Evolutionary conservation across 1,140 invertebrate species (phyloP).

Genomic region (Brachionus asplanchnoidis): DNA sequence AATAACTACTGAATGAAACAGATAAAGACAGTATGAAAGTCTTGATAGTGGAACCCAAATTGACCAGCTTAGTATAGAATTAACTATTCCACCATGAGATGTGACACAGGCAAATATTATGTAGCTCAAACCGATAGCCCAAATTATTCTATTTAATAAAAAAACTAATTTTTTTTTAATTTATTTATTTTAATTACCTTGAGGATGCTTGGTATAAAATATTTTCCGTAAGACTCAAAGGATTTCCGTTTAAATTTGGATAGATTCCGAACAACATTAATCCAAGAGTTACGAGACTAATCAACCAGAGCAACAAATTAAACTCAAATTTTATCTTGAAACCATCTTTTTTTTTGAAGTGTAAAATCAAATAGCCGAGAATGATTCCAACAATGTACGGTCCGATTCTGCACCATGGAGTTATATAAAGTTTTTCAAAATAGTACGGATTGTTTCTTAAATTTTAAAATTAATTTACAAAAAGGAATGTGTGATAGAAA

Average conservation of each 20-base stretch:
- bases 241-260: conserved; percentile 27
- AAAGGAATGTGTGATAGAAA: too few species aligned
- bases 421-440: conserved; percentile 23
- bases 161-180: too few species aligned
- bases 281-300: background rate
- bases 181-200: background rate
- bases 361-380: conserved; percentile 50
- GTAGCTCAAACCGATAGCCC: conserved; percentile 4
- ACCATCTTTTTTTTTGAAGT: background rate
- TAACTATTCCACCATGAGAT: conserved; percentile 21
- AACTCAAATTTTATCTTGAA: background rate
- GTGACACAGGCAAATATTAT: conserved; percentile 32
- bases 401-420: conserved; percentile 53
- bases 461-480: background rate
- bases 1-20: conserved; percentile 17
- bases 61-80: conserved; percentile 19
- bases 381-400: conserved; percentile 60
- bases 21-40: conserved; percentile 10
- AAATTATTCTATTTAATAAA: background rate
- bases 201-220: conserved; percentile 24
- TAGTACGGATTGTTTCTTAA: background rate
- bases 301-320: conserved; percentile 9
- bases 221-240: background rate
- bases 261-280: conserved; percentile 38
- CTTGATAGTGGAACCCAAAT: conserved; percentile 23